phyloP scores from a whole-genome alignment of 2,888 invertebrate species.

The Nephrotoma guestfalica region DNA sequence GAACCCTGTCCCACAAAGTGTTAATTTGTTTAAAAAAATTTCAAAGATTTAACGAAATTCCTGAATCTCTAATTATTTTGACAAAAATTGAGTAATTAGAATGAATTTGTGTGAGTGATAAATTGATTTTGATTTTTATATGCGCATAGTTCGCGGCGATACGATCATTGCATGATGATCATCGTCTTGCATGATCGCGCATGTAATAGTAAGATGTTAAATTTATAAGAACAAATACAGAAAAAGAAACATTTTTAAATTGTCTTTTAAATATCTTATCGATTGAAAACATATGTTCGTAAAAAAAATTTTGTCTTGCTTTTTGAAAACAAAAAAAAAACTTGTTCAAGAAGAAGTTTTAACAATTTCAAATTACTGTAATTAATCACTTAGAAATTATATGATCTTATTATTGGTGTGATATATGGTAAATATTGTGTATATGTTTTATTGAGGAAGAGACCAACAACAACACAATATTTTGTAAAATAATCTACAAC shows the following conservation, averaged over 20 bases:
- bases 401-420: neutral
- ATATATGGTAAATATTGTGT: neutral
- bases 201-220: neutral
- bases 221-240: neutral
- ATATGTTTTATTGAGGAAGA: neutral
- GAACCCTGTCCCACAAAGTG: neutral
- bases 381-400: neutral
- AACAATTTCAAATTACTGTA: neutral
- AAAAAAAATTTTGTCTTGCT: neutral
- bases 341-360: neutral
- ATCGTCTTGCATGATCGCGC: neutral
- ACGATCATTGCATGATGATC: neutral
- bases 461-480: neutral
- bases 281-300: neutral
- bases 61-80: neutral
- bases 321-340: neutral
- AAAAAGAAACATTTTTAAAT: neutral
- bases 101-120: neutral
- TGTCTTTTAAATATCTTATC: neutral
- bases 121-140: neutral
- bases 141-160: neutral
- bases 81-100: neutral
- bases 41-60: neutral
- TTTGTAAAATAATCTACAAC: neutral
- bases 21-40: neutral